These are phyloP conservation scores for Otolemur garnettii DNA, from an alignment of 2,113 vertebrate genomes.

Conservation along the genomic window DNA sequence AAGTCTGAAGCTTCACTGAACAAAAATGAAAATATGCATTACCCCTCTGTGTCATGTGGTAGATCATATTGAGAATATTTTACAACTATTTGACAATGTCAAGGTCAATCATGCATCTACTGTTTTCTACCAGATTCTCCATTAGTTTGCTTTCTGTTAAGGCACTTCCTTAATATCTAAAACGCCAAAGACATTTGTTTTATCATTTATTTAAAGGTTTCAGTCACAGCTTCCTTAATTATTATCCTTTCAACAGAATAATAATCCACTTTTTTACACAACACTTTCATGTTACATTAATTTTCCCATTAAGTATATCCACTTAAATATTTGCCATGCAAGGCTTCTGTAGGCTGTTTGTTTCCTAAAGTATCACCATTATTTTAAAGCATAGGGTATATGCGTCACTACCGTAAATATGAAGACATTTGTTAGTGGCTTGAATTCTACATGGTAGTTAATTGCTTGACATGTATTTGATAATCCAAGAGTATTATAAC, in stretches of 20 bases:
- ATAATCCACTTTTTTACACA: not conserved
- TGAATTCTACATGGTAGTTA: conserved; percentile 13
- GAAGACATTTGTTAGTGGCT: not conserved
- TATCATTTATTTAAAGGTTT: not conserved
- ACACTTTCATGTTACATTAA: not conserved
- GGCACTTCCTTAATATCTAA: not conserved
- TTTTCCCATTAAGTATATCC: not conserved
- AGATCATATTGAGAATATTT: not conserved
- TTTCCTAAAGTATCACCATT: conserved; percentile 10
- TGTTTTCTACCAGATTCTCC: not conserved
- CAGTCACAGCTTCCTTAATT: not conserved
- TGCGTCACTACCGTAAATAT: not conserved
- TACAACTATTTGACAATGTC: not conserved
- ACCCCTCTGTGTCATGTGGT: not conserved
- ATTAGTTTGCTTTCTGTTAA: not conserved
- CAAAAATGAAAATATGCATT: not conserved
- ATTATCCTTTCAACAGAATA: conserved; percentile 8
- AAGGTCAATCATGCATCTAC: conserved; percentile 79
- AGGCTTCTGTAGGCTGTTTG: not conserved
- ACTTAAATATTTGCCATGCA: not conserved
- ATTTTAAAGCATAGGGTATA: not conserved
- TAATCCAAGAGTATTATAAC: conserved; percentile 34
- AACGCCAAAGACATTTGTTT: not conserved
- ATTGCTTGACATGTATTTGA: conserved; percentile 61
- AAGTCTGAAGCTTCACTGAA: not conserved